Conservation (phyloP, 2,797 vertebrate species). For the Rhinophrynus dorsalis region DNA sequence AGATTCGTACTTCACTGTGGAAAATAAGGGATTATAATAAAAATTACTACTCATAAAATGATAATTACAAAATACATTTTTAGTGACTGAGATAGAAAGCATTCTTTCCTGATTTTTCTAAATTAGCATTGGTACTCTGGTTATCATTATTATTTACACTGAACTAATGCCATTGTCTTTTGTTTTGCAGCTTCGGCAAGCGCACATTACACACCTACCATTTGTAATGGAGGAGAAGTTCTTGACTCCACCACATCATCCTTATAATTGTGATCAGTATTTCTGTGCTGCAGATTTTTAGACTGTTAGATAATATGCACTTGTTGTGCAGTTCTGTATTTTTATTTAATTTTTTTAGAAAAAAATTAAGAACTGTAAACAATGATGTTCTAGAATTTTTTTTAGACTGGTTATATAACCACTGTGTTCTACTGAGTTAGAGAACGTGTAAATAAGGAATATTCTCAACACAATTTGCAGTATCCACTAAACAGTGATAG, state of each 20-base stretch:
- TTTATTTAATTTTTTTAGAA: slow-evolving; percentile 80
- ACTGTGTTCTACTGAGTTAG: slow-evolving; percentile 85
- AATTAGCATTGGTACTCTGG: too few relatives aligned
- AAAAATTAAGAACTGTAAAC: slow-evolving; percentile 98
- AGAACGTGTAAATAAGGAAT: slow-evolving; percentile 81
- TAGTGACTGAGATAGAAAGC: too few relatives aligned
- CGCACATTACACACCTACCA: slow-evolving; percentile 83
- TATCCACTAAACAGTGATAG: slow-evolving; percentile 71
- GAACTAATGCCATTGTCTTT: too few relatives aligned
- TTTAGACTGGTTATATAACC: slow-evolving; percentile 89
- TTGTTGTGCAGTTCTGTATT: slow-evolving; percentile 67
- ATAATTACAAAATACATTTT: too few relatives aligned
- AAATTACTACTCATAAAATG: too few relatives aligned
- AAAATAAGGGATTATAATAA: too few relatives aligned
- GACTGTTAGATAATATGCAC: slow-evolving; percentile 88
- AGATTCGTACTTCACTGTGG: too few relatives aligned
- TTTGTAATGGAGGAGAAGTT: slow-evolving; percentile 97
- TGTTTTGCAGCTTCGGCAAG: slow-evolving; percentile 85
- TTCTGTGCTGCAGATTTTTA: slow-evolving; percentile 70
- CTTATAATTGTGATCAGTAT: slow-evolving; percentile 85
- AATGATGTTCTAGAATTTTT: slow-evolving; percentile 94
- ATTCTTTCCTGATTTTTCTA: too few relatives aligned
- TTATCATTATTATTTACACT: too few relatives aligned
- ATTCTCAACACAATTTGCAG: slow-evolving; percentile 76
- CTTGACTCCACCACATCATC: slow-evolving; percentile 98